These are phyloP conservation scores for Pangasius mekongensis DNA, from an alignment of 2,797 vertebrate species.

Conservation along the genomic window DNA sequence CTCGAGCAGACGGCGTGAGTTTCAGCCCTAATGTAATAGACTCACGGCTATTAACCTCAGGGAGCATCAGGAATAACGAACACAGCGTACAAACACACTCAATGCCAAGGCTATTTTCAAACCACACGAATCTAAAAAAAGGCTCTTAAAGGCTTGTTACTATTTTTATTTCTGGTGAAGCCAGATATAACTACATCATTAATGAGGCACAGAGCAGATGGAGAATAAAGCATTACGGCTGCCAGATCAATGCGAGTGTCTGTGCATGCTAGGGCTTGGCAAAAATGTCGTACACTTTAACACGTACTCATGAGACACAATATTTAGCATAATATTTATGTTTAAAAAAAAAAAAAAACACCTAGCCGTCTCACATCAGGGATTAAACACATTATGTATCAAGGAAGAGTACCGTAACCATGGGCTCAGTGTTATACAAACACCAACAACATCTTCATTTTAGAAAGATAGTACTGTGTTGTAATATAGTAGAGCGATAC, in stretches of 20 bases:
- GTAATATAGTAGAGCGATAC: not conserved
- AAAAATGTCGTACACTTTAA: not conserved
- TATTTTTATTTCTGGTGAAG: slow-evolving; percentile 72
- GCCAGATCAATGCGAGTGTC: slow-evolving; percentile 5
- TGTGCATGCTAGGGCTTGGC: not conserved
- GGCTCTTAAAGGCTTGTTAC: slow-evolving; percentile 69
- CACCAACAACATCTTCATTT: not conserved
- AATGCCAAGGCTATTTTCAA: slow-evolving; percentile 67
- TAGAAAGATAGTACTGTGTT: not conserved
- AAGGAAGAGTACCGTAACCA: not conserved
- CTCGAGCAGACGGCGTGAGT: slow-evolving; percentile 43
- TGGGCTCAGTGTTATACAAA: not conserved
- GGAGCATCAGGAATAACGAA: slow-evolving; percentile 65
- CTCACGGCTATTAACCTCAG: slow-evolving; percentile 60
- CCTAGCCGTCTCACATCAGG: not conserved
- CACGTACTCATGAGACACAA: not conserved
- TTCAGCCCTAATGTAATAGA: slow-evolving; percentile 43
- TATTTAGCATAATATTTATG: not conserved
- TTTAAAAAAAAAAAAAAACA: not conserved
- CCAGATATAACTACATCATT: slow-evolving; percentile 67
- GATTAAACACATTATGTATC: not conserved
- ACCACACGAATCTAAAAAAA: slow-evolving; percentile 65
- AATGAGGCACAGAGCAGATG: slow-evolving; percentile 63
- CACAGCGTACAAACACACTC: slow-evolving; percentile 47
- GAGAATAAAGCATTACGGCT: slow-evolving; percentile 50